Evolutionary conservation across 2,888 invertebrate species (phyloP).

Genomic region (Suillia variegata): DNA sequence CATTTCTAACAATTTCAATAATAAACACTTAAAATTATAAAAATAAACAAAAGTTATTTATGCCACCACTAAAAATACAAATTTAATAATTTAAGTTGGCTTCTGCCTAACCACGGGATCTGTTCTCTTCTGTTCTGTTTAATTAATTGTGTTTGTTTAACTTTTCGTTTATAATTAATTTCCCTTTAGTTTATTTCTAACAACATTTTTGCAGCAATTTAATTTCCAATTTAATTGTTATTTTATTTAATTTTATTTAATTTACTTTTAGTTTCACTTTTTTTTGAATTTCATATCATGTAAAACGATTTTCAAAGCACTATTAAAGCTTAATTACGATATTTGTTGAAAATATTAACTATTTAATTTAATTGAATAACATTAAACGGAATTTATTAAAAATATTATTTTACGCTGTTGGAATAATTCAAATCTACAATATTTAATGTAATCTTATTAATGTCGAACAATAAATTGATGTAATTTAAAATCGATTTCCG

Average conservation of each 20-base stretch:
- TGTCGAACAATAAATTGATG: neutral
- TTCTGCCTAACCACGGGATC: conserved; percentile 28
- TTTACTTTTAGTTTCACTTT: too few relatives aligned
- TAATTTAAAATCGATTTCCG: neutral
- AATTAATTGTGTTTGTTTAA: conserved; percentile 24
- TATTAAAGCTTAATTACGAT: neutral
- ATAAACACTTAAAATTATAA: conserved; percentile 4
- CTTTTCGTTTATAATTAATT: conserved; percentile 3
- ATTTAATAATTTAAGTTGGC: conserved; percentile 15
- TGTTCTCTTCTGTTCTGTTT: conserved; percentile 18
- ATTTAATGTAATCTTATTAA: conserved; percentile 1
- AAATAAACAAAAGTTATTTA: conserved; percentile 5
- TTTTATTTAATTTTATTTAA: neutral
- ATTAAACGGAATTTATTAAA: neutral
- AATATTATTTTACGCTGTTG: neutral
- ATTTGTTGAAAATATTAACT: neutral
- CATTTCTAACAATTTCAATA: conserved; percentile 10
- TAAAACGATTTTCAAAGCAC: neutral
- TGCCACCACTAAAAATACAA: neutral
- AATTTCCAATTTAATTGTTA: neutral
- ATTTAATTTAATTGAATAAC: neutral
- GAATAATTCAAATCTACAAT: neutral
- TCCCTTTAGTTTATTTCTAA: conserved; percentile 10
- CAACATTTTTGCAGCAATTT: neutral
- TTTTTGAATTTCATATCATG: too few relatives aligned